These are phyloP conservation scores for Arvicanthis niloticus DNA, from an alignment of 2,113 vertebrate species.

Conservation along the genomic window DNA sequence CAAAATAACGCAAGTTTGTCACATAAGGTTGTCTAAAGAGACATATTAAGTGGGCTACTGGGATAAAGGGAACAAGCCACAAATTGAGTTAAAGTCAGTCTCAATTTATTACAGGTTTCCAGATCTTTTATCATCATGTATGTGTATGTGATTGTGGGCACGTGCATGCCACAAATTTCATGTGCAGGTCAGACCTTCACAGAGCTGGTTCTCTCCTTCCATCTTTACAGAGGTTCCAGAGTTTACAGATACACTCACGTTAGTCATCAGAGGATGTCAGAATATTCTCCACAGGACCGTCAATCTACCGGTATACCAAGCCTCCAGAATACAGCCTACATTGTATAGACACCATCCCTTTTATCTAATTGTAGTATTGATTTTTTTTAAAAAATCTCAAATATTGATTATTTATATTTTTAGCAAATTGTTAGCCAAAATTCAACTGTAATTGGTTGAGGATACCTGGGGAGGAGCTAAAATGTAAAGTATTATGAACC, in stretches of 20 bases:
- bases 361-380: background rate
- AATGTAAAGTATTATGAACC: conserved; percentile 22
- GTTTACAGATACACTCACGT: background rate
- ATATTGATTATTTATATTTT: conserved; percentile 33
- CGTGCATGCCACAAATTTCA: background rate
- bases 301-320: background rate
- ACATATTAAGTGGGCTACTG: background rate
- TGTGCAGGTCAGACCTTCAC: no score
- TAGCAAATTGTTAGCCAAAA: conserved; percentile 25
- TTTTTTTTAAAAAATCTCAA: background rate
- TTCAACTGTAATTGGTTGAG: background rate
- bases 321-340: background rate
- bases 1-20: background rate
- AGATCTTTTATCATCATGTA: background rate
- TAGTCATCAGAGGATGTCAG: background rate
- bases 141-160: background rate
- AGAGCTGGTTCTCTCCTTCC: background rate
- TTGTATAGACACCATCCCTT: background rate
- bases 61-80: background rate
- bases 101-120: background rate
- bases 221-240: background rate
- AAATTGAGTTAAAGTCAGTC: background rate
- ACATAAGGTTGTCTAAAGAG: background rate
- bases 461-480: background rate
- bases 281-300: background rate